Percentiles rank a stretch among this genome's conserved stretches.
These are phyloP conservation scores for Phacellophora camtschatica DNA, from an alignment of 30 jellyfish, hydroid and myxozoan genomes.

Conservation along the genomic window DNA sequence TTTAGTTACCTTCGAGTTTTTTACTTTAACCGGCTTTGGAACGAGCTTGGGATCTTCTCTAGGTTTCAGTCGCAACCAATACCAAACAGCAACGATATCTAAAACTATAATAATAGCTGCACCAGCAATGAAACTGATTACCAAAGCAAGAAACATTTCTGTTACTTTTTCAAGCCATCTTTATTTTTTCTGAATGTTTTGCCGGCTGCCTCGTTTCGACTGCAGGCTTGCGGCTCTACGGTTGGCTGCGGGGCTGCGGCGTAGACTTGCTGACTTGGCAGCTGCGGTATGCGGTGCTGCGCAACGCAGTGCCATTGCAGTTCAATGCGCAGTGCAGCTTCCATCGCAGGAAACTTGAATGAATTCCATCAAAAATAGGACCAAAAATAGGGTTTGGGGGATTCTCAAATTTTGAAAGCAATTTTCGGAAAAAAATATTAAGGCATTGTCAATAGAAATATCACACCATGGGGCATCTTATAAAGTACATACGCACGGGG, in stretches of 20 bases:
- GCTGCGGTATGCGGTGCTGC: too few relatives aligned
- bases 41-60: constrained; percentile 70
- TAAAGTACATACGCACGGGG: too few relatives aligned
- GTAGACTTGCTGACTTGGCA: too few relatives aligned
- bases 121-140: constrained; percentile 80
- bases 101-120: constrained; percentile 54
- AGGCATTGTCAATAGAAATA: too few relatives aligned
- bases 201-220: background rate
- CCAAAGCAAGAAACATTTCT: constrained; percentile 44
- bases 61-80: constrained; percentile 89
- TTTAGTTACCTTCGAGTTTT: constrained; percentile 78
- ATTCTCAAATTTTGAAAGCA: too few relatives aligned
- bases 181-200: background rate
- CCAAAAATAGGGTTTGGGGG: too few relatives aligned
- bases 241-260: too few relatives aligned
- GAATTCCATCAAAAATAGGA: too few relatives aligned
- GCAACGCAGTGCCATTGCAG: background rate
- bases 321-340: too few relatives aligned
- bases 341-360: too few relatives aligned
- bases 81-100: constrained; percentile 68
- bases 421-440: too few relatives aligned
- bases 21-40: constrained; percentile 62
- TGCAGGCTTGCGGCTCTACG: background rate
- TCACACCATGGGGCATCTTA: too few relatives aligned
- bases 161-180: background rate